Base-by-base conservation (phyloP, 2,113 vertebrate genomes). In the Semicossyphus pulcher region DNA sequence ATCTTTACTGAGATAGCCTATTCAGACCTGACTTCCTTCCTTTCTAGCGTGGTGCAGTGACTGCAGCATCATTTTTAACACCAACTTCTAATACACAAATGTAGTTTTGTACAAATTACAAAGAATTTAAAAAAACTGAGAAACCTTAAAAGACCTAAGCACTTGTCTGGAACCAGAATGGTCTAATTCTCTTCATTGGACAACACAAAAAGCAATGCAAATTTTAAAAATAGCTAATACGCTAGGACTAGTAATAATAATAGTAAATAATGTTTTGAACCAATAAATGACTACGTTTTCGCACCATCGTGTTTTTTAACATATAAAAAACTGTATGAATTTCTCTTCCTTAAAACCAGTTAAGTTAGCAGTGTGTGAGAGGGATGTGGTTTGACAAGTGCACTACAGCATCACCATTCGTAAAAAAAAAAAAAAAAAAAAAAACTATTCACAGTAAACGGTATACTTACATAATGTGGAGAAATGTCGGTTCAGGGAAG, bases 391-490 rank as follows among this genome's bases (percentile, higher is more conserved):
- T 42, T 6, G 59, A 75, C 88, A 87, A 75, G 80, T 83, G 81
- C 75, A 67, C 49, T 1, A 0, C 36, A 62, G 58, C 73, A 75
- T 51, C 56, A 45, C 10, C 16, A 4, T 9, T 5, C 0, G 3
- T 2, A 1, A 20, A n/a, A n/a, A n/a, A n/a, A n/a, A n/a, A n/a
- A n/a, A n/a, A n/a, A n/a, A n/a, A n/a, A n/a, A n/a, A n/a, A n/a
- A n/a, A n/a, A 45, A 16, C 25, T 1, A 14, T 6, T 1, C 41
- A 4, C 7, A 42, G 16, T 10, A 23, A 54, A 14, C 0, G 1
- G 1, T 1, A 70, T 84, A 92, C 92, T 92, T 34, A 92, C 91
- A 89, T 49, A 45, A 28, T 8, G 29, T 48, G 72, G 52, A 72
- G 60, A 75, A 84, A 53, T 3, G 0, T 25, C 44, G 60, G 75